Percentiles rank a stretch among this genome's conserved stretches.
These are phyloP conservation scores for Myopa tessellatipennis DNA, from an alignment of 2,888 invertebrate species.

Conservation along the genomic window DNA sequence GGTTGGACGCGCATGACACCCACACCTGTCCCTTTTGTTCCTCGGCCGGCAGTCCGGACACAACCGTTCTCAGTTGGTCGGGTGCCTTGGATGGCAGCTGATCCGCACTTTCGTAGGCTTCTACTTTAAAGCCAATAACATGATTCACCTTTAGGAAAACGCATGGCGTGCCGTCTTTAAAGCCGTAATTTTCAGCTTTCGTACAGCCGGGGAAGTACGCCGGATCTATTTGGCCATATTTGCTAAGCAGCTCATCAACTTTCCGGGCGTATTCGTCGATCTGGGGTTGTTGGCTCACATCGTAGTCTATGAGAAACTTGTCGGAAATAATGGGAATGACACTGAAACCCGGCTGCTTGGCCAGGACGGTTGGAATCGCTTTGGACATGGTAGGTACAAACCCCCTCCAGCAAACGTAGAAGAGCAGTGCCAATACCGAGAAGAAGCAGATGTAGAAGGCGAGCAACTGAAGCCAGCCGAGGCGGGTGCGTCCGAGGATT, in stretches of 20 bases:
- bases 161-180: slow-evolving; percentile 77
- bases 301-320: background rate
- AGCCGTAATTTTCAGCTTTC: slow-evolving; percentile 73
- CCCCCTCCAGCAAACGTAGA: slow-evolving; percentile 10
- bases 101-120: slow-evolving; percentile 70
- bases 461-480: background rate
- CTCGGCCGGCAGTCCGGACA: slow-evolving; percentile 54
- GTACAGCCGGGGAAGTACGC: slow-evolving; percentile 69
- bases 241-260: slow-evolving; percentile 9
- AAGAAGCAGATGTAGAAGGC: slow-evolving; percentile 34
- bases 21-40: slow-evolving; percentile 74
- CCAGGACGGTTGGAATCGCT: background rate
- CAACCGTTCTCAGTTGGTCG: slow-evolving; percentile 68
- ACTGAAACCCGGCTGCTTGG: slow-evolving; percentile 33
- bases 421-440: slow-evolving; percentile 3
- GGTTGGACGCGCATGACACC: slow-evolving; percentile 80
- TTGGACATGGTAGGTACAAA: slow-evolving; percentile 13
- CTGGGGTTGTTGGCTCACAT: background rate
- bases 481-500: slow-evolving; percentile 1
- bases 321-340: slow-evolving; percentile 7
- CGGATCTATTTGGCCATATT: slow-evolving; percentile 6
- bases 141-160: slow-evolving; percentile 83
- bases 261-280: background rate
- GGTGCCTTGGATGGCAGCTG: slow-evolving; percentile 73
- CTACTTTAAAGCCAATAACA: slow-evolving; percentile 78